Percentiles rank a stretch among this genome's conserved stretches.
phyloP scores from a whole-genome alignment of 2,113 vertebrate genomes.

The Oceanites oceanicus region DNA sequence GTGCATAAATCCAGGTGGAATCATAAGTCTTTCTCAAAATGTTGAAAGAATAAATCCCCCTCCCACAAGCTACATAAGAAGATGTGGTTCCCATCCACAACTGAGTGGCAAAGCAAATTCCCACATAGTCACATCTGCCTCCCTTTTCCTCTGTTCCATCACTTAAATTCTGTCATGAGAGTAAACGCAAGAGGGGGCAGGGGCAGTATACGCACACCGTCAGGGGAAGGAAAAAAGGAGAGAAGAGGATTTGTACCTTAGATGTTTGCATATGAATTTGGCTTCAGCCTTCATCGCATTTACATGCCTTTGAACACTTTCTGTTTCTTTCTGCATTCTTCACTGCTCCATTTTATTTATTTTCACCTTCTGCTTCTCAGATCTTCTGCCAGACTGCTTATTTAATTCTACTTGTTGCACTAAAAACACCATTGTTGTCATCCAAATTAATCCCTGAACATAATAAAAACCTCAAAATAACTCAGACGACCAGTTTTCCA shows the following conservation, averaged over 20 bases:
- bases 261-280: slow-evolving; percentile 25
- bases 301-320: slow-evolving; percentile 54
- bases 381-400: slow-evolving; percentile 60
- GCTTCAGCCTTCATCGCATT: background rate
- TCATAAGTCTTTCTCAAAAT: slow-evolving; percentile 51
- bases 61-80: background rate
- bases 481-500: slow-evolving; percentile 39
- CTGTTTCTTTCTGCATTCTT: slow-evolving; percentile 67
- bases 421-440: slow-evolving; percentile 58
- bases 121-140: slow-evolving; percentile 54
- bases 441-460: slow-evolving; percentile 53
- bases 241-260: background rate
- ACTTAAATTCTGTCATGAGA: background rate
- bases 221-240: background rate
- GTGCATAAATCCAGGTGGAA: slow-evolving; percentile 50
- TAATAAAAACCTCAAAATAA: slow-evolving; percentile 62
- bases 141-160: background rate
- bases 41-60: slow-evolving; percentile 51
- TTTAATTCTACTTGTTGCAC: slow-evolving; percentile 41
- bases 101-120: slow-evolving; percentile 52
- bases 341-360: slow-evolving; percentile 41
- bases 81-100: slow-evolving; percentile 44
- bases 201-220: background rate
- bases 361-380: slow-evolving; percentile 52
- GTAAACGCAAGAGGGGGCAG: background rate